Evolutionary conservation across 2,888 invertebrate species (phyloP).

Genomic region (Leucophenga montana): DNA sequence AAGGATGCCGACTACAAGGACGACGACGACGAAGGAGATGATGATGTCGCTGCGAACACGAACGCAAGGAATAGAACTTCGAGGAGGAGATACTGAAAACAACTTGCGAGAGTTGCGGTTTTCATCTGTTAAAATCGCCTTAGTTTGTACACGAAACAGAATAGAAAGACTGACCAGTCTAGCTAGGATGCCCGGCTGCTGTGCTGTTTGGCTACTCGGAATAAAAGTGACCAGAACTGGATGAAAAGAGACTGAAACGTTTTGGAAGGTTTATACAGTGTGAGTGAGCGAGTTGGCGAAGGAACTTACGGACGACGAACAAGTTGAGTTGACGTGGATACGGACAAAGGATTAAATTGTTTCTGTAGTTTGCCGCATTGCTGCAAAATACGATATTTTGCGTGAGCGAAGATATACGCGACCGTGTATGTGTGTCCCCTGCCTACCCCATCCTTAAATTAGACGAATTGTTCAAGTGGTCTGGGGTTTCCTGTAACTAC

Average conservation of each 20-base stretch:
- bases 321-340: slow-evolving; percentile 22
- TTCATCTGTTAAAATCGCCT: slow-evolving; percentile 62
- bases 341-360: slow-evolving; percentile 51
- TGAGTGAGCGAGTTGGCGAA: background rate
- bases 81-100: slow-evolving; percentile 53
- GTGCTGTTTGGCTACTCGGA: background rate
- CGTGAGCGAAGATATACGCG: background rate
- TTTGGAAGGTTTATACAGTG: background rate
- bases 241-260: slow-evolving; percentile 19
- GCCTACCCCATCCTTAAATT: no score
- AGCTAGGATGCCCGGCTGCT: slow-evolving; percentile 15
- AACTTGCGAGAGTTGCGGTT: slow-evolving; percentile 63
- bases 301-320: no score
- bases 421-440: no score
- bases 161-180: slow-evolving; percentile 42
- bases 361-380: slow-evolving; percentile 39
- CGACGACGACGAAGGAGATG: slow-evolving; percentile 2
- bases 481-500: no score
- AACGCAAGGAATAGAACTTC: slow-evolving; percentile 54
- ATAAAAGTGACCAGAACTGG: slow-evolving; percentile 5
- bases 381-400: slow-evolving; percentile 32
- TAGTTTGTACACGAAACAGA: slow-evolving; percentile 57
- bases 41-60: slow-evolving; percentile 41
- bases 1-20: slow-evolving; percentile 32
- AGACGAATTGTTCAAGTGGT: no score